These are phyloP conservation scores for Temnothorax rugatulus DNA, from an alignment of 2,888 invertebrate genomes.

Conservation along the genomic window DNA sequence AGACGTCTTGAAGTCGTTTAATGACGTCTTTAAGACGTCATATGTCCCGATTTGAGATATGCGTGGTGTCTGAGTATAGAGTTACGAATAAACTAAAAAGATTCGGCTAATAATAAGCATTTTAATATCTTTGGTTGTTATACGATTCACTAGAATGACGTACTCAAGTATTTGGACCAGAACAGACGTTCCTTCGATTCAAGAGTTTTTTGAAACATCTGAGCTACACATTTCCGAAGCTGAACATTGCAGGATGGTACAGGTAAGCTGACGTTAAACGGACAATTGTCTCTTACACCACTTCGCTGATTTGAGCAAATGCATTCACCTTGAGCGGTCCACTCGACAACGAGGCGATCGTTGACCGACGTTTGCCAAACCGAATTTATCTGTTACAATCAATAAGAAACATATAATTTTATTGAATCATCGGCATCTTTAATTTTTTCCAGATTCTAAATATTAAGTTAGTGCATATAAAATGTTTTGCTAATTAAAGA, in stretches of 20 bases:
- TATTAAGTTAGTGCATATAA: neutral
- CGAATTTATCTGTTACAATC: conserved; percentile 70
- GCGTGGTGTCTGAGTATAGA: too few species aligned
- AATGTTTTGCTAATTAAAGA: neutral
- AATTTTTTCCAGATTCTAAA: neutral
- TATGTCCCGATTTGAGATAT: too few species aligned
- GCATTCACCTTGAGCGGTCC: conserved; percentile 64
- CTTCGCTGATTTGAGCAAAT: conserved; percentile 64
- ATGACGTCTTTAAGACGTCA: too few species aligned
- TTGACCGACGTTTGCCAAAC: conserved; percentile 66
- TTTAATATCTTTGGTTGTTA: neutral
- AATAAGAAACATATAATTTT: neutral
- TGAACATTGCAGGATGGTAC: conserved; percentile 76
- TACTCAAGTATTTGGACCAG: conserved; percentile 81
- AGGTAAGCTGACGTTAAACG: conserved; percentile 66
- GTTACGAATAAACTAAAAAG: neutral
- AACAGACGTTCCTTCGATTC: conserved; percentile 76
- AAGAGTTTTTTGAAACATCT: conserved; percentile 80
- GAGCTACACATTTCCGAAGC: conserved; percentile 77
- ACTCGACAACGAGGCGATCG: conserved; percentile 67
- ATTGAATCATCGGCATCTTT: neutral
- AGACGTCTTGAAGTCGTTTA: too few species aligned
- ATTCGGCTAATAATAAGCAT: neutral
- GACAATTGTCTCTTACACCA: conserved; percentile 65
- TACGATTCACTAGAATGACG: neutral